A percentile compares a stretch with the other conserved stretches of the same genome.
Evolutionary conservation across 1,140 invertebrate species (phyloP).

Genomic region (Samia ricini): DNA sequence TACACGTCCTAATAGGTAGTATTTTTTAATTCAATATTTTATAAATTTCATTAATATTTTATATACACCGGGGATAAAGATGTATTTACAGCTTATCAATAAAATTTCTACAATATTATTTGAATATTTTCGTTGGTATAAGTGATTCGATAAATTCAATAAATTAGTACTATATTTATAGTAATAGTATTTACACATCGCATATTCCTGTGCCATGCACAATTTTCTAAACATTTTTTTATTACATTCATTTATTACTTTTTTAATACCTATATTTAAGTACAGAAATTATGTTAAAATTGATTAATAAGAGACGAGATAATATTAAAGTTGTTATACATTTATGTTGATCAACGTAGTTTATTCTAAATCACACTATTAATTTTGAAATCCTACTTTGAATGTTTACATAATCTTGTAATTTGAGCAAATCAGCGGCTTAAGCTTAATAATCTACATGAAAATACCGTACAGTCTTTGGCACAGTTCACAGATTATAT

Average conservation of each 20-base stretch:
- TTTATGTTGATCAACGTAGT: neutral
- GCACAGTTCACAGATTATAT: conserved; percentile 48
- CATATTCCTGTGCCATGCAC: conserved; percentile 55
- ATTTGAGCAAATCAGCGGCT: conserved; percentile 62
- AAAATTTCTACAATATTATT: conserved; percentile 24
- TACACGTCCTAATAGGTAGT: neutral
- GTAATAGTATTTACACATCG: conserved; percentile 32
- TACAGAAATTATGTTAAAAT: conserved; percentile 13
- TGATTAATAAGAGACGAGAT: conserved; percentile 13
- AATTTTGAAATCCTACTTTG: conserved; percentile 11
- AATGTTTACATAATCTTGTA: conserved; percentile 11
- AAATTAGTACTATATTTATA: conserved; percentile 20
- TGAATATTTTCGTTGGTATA: conserved; percentile 22
- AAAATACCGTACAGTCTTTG: conserved; percentile 36
- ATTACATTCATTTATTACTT: conserved; percentile 29
- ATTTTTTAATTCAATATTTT: neutral
- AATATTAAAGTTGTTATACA: neutral
- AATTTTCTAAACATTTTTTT: conserved; percentile 17
- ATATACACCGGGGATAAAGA: conserved; percentile 49
- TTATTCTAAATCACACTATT: neutral
- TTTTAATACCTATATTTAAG: conserved; percentile 3
- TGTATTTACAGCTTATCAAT: conserved; percentile 46
- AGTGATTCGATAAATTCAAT: conserved; percentile 42
- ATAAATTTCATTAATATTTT: conserved; percentile 38
- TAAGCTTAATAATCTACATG: conserved; percentile 31